Base-by-base conservation (phyloP, 2,888 invertebrate genomes). In the Lypha dubia region DNA sequence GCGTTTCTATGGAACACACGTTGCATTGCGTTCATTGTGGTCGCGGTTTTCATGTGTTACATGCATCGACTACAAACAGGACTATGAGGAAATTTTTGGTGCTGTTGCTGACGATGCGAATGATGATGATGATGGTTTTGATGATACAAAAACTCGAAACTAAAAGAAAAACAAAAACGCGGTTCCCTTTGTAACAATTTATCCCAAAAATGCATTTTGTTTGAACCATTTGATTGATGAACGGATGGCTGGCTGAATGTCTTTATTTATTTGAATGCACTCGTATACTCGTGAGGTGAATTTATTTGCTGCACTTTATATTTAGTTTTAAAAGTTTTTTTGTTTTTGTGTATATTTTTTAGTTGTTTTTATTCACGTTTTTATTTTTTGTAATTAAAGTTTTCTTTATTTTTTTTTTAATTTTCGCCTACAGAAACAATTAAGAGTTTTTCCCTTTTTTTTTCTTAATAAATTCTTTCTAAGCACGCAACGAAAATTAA, bases 401-500 rank as follows among this genome's bases (percentile, higher is more conserved):
- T 49, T 17, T 41, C 1, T 51, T 6, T 20, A 0, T 70, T 51
- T 53, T n/a, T n/a, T 60, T 68, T 24, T 35, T 56, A 7, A n/a
- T 49, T 80, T 49, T 38, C 15, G 22, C 22, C 46, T 60, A 53
- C 20, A 46, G 60, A 58, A 77, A 68, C 76, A 62, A 73, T 76
- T 74, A 28, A 68, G n/a, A n/a, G n/a, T n/a, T n/a, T 20, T 53
- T 22, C 3, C 8, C 17, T 35, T 62, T 67, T n/a, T 11, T 46
- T 68, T 74, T 44, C 20, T 22, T 11, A 4, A 8, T 20, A 60
- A 79, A 80, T 51, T 67, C 73, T 56, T n/a, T 49, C 35, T 24
- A 46, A 79, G 81, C 87, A 87, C 86, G 87, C 87, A 77, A 87
- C 32, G 75, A 44, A 84, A 86, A 63, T 84, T 79, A 87, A 87